Evolutionary conservation across 2,797 vertebrate genomes (phyloP).

Genomic region (Hippoglossus hippoglossus): DNA sequence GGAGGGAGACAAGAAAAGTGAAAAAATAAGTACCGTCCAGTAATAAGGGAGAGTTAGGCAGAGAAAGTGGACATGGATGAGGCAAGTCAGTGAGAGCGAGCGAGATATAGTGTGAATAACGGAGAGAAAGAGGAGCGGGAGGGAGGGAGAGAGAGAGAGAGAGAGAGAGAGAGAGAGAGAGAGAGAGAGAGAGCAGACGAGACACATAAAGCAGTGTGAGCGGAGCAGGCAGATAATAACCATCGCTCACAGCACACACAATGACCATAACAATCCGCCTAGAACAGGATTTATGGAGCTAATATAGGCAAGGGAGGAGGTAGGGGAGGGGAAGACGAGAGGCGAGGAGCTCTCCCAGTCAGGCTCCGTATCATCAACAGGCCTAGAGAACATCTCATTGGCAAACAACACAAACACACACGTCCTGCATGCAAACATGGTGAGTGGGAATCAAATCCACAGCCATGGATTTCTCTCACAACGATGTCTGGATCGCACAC

Average conservation of each 20-base stretch:
- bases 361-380: slow-evolving; percentile 52
- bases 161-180: slow-evolving; percentile 36
- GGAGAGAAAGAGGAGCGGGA: slow-evolving; percentile 37
- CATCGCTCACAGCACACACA: slow-evolving; percentile 85
- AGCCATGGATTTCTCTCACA: slow-evolving; percentile 13
- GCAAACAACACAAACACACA: slow-evolving; percentile 45
- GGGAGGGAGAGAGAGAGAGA: background rate
- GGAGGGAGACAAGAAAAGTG: slow-evolving; percentile 23
- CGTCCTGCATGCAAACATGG: slow-evolving; percentile 7
- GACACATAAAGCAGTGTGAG: slow-evolving; percentile 81
- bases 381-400: slow-evolving; percentile 60
- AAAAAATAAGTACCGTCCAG: slow-evolving; percentile 33
- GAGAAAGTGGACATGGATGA: slow-evolving; percentile 41
- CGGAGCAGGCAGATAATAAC: slow-evolving; percentile 82
- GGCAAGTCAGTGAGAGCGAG: slow-evolving; percentile 36
- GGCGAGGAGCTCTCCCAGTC: slow-evolving; percentile 47
- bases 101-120: slow-evolving; percentile 36
- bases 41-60: slow-evolving; percentile 46
- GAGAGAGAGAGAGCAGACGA: slow-evolving; percentile 64
- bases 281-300: slow-evolving; percentile 83
- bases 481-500: background rate
- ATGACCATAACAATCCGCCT: slow-evolving; percentile 86
- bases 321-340: slow-evolving; percentile 57
- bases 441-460: slow-evolving; percentile 13
- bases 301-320: slow-evolving; percentile 77